phyloP scores from a whole-genome alignment of 2,888 invertebrate genomes.

The Cremastobaeus sp. region DNA sequence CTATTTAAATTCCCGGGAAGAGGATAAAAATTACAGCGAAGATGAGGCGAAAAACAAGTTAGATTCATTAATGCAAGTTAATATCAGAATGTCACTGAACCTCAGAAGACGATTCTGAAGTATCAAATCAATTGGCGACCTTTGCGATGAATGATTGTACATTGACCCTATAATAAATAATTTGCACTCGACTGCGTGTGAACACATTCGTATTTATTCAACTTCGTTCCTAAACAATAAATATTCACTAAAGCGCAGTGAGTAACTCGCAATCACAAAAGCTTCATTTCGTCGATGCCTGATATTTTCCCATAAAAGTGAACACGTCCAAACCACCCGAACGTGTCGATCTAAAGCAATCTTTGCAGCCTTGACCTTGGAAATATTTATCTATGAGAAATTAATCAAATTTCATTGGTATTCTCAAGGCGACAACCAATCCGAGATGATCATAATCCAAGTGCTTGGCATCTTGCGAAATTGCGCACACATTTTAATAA shows the following conservation, averaged over 20 bases:
- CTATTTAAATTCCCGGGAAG: not conserved
- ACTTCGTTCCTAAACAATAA: not conserved
- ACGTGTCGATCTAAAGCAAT: slow-evolving; percentile 8
- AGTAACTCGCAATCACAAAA: too few species aligned
- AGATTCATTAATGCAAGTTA: slow-evolving; percentile 14
- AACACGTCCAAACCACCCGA: slow-evolving; percentile 1
- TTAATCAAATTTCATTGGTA: too few species aligned
- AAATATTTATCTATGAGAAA: slow-evolving; percentile 13
- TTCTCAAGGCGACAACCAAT: too few species aligned
- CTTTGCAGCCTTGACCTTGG: not conserved
- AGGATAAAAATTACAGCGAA: not conserved
- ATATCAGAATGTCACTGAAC: slow-evolving; percentile 30
- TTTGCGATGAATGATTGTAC: slow-evolving; percentile 20
- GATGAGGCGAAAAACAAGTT: not conserved
- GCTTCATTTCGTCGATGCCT: not conserved
- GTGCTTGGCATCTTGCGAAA: too few species aligned
- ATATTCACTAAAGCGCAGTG: too few species aligned
- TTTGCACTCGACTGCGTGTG: not conserved
- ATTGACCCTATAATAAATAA: slow-evolving; percentile 11
- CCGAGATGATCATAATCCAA: too few species aligned
- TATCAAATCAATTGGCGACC: slow-evolving; percentile 12
- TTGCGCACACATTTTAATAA: not conserved
- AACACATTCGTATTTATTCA: not conserved
- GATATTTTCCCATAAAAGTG: not conserved
- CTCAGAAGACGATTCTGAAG: not conserved